phyloP scores from a whole-genome alignment of 2,113 vertebrate species.

The Ophthalmolycus amberensis region DNA sequence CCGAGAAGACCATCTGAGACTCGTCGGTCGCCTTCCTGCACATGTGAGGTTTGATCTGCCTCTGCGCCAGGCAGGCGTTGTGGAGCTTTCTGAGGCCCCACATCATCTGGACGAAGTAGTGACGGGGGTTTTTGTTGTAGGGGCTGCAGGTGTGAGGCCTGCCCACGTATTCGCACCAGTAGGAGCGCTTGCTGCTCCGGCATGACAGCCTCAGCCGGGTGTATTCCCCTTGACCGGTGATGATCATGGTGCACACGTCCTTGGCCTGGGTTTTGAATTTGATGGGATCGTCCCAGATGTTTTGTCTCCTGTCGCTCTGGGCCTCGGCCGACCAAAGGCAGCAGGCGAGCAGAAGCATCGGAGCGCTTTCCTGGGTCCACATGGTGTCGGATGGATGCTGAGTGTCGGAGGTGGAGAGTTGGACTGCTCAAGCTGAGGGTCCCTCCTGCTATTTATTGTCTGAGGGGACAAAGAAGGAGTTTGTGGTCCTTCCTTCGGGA shows the following conservation, averaged over 20 bases:
- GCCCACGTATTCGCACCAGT: slow-evolving; percentile 88
- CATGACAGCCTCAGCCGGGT: slow-evolving; percentile 83
- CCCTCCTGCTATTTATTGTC: slow-evolving; percentile 82
- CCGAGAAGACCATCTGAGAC: slow-evolving; percentile 80
- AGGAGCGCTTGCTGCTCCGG: slow-evolving; percentile 66
- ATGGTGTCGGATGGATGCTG: slow-evolving; percentile 74
- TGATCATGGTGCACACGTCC: slow-evolving; percentile 81
- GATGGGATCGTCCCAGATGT: slow-evolving; percentile 80
- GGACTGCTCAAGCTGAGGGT: slow-evolving; percentile 16
- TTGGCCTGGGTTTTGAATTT: slow-evolving; percentile 82
- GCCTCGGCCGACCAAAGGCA: slow-evolving; percentile 73
- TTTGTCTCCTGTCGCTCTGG: slow-evolving; percentile 70
- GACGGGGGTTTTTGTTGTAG: slow-evolving; percentile 84
- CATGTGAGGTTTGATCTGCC: slow-evolving; percentile 82
- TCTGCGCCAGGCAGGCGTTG: slow-evolving; percentile 79
- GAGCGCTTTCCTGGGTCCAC: slow-evolving; percentile 74
- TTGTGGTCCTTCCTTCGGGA: slow-evolving; percentile 12
- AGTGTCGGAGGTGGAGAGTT: slow-evolving; percentile 38
- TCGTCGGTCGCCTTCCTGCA: slow-evolving; percentile 83
- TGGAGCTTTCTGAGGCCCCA: slow-evolving; percentile 80
- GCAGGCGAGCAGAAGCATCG: slow-evolving; percentile 76
- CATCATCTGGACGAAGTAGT: slow-evolving; percentile 87
- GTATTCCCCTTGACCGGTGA: slow-evolving; percentile 76
- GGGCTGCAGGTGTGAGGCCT: slow-evolving; percentile 81
- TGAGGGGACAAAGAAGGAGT: slow-evolving; percentile 72